Evolutionary conservation across 1,140 invertebrate genomes (phyloP), one percentile per base, ranked within the genome.

Genomic region (Archivesica marissinica): DNA sequence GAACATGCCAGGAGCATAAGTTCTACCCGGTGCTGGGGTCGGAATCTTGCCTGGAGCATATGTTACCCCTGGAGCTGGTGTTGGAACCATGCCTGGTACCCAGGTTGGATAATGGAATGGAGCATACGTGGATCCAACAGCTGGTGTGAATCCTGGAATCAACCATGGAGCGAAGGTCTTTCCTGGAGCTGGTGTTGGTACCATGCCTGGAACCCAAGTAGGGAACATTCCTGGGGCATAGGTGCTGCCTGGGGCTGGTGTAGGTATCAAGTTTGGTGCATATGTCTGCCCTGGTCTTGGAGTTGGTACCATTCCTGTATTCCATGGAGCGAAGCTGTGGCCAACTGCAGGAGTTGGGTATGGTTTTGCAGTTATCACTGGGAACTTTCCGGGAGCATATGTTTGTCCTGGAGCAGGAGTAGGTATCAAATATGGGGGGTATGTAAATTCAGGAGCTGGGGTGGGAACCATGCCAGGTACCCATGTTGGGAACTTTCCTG

Each of bases 61-160:
- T 13, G 88, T 88, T 83, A 28, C 74, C 15, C 87, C 87, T 61
- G 89, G 89, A 25, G 83, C 83, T 52, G 82, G 83, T 33, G 86
- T 87, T 39, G 82, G 82, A 23, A 38, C 54, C 38, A 76, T 44
- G 13, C 66, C 77, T 41, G 88, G 85, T 38, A 64, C 66, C 52
- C 64, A 54, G 35, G 83, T 83, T 72, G 88, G 89, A 39, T 77
- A 77, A 9, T 85, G 38, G n/a, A 52, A 41, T 72, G 89, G 89
- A 23, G 87, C 87, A 59, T 88, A 88, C 1, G 89, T 88, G 86
- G 74, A 80, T 80, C 87, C 87, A 50, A 86, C 83, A 0, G 74
- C 64, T 54, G 88, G 90, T 38, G 87, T 87, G 13, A 78, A 30
- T 59, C 76, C 76, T 54, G 75, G 82, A 15, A 75, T 11, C 38